phyloP scores from a whole-genome alignment of 2,888 invertebrate species.

The Sepiola atlantica region DNA sequence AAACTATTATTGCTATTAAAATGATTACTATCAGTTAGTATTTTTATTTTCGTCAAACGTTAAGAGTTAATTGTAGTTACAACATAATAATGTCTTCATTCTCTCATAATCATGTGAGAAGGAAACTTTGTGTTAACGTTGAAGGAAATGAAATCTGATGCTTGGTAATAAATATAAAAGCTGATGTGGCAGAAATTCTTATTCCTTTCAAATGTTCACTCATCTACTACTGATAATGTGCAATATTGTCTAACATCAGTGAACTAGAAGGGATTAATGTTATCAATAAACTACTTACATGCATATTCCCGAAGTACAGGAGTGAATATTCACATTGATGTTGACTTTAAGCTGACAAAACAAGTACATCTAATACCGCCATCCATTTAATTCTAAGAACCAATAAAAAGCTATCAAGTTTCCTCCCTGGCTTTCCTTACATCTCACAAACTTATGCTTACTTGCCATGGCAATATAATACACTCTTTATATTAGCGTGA shows the following conservation, averaged over 20 bases:
- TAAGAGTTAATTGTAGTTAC: neutral
- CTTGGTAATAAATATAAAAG: neutral
- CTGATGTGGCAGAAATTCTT: neutral
- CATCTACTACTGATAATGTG: neutral
- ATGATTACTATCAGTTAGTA: neutral
- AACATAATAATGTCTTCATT: neutral
- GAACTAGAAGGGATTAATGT: neutral
- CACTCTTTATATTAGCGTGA: neutral
- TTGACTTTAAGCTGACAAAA: neutral
- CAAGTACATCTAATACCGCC: neutral
- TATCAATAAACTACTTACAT: neutral
- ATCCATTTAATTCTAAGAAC: neutral
- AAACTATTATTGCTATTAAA: neutral
- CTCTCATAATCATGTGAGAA: neutral
- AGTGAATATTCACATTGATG: neutral
- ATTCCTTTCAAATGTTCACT: neutral
- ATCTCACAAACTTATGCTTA: neutral
- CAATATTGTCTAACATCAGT: neutral
- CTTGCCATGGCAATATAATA: neutral
- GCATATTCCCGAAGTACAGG: neutral
- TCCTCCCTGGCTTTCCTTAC: neutral
- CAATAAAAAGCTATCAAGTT: neutral
- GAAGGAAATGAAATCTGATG: neutral
- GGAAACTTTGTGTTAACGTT: neutral
- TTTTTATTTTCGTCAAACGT: neutral